Conservation (phyloP, 2,888 invertebrate genomes). For the Rhingia rostrata region DNA sequence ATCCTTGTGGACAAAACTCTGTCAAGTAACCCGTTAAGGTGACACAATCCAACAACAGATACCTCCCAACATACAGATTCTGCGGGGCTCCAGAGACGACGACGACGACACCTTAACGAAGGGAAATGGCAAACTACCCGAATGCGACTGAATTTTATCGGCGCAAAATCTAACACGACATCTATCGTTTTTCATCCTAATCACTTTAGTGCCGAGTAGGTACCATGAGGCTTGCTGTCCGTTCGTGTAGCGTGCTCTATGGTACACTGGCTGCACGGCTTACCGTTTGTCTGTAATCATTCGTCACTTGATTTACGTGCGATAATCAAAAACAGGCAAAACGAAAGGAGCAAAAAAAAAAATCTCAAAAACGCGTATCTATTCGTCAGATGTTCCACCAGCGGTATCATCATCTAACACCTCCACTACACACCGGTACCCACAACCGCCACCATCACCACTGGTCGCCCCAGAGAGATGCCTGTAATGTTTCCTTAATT, state of each 20-base stretch:
- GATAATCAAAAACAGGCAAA: slow-evolving; percentile 62
- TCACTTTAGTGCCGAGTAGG: slow-evolving; percentile 54
- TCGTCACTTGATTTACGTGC: slow-evolving; percentile 75
- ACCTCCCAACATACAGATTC: slow-evolving; percentile 8
- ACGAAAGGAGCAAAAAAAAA: slow-evolving; percentile 5
- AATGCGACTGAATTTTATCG: slow-evolving; percentile 73
- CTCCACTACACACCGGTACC: background rate
- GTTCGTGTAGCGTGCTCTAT: slow-evolving; percentile 66
- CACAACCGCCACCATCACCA: slow-evolving; percentile 11
- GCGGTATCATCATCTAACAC: slow-evolving; percentile 51
- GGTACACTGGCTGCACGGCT: slow-evolving; percentile 63
- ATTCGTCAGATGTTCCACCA: slow-evolving; percentile 65
- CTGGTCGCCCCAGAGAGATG: slow-evolving; percentile 41
- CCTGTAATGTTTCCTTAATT: slow-evolving; percentile 75
- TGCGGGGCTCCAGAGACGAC: slow-evolving; percentile 5
- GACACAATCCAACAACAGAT: slow-evolving; percentile 68
- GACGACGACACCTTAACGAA: slow-evolving; percentile 61
- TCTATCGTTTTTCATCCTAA: slow-evolving; percentile 74
- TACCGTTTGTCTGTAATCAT: slow-evolving; percentile 73
- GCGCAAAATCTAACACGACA: slow-evolving; percentile 74
- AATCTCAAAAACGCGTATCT: slow-evolving; percentile 64
- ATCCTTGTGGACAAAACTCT: slow-evolving; percentile 52
- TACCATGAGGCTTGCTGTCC: slow-evolving; percentile 13
- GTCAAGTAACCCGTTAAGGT: slow-evolving; percentile 68
- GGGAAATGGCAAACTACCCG: slow-evolving; percentile 50